Evolutionary conservation across 2,113 vertebrate genomes (phyloP).

Genomic region (Corythornis madagascariensis): DNA sequence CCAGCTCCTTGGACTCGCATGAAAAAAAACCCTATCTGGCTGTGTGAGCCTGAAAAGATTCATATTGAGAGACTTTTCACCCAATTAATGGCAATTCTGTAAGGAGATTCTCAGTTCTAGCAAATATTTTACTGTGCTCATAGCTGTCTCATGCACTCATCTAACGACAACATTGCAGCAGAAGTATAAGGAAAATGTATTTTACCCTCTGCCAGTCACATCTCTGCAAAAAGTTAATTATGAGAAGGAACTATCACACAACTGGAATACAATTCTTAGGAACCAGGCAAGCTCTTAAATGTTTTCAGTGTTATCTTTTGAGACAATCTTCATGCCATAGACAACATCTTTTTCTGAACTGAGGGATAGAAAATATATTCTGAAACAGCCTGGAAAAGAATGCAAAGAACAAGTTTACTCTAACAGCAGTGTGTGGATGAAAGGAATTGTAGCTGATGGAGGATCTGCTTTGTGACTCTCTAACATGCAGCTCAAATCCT

Average conservation of each 20-base stretch:
- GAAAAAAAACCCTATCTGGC: background rate
- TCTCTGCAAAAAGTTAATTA: background rate
- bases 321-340: rapidly evolving
- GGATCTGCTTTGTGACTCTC: background rate
- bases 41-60: background rate
- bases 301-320: background rate
- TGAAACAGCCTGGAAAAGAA: background rate
- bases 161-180: background rate
- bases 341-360: background rate
- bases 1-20: background rate
- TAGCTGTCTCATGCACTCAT: background rate
- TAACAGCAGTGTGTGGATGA: background rate
- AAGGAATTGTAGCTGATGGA: background rate
- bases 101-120: background rate
- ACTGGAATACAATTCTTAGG: background rate
- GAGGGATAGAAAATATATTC: background rate
- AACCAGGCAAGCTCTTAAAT: background rate
- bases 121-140: background rate
- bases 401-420: background rate
- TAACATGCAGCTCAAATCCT: background rate
- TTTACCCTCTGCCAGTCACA: background rate
- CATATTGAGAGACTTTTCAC: background rate
- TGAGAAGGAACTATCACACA: background rate
- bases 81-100: background rate
- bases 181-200: background rate